Conservation (phyloP, 1,140 invertebrate species). For the Bombus haemorrhoidalis region DNA sequence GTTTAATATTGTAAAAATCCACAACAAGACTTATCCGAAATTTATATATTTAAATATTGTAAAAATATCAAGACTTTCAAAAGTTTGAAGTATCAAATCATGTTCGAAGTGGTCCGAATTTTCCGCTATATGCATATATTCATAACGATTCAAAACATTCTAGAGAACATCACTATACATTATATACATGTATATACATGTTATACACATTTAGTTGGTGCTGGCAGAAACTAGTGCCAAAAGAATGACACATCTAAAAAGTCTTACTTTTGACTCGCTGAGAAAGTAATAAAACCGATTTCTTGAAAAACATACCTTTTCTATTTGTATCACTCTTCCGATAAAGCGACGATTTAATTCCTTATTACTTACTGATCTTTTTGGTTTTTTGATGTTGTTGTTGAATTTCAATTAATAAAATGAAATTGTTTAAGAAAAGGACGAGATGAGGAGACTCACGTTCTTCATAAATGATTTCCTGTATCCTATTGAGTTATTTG, state of each 20-base stretch:
- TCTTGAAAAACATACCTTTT: not conserved
- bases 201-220: not conserved
- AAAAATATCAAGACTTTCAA: no score
- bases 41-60: no score
- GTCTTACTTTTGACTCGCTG: not conserved
- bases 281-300: not conserved
- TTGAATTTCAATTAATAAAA: not conserved
- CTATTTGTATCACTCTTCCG: not conserved
- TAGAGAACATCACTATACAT: not conserved
- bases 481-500: not conserved
- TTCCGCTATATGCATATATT: not conserved
- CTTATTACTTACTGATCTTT: not conserved
- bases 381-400: not conserved
- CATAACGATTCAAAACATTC: not conserved
- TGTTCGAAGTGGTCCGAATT: no score
- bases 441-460: not conserved
- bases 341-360: not conserved
- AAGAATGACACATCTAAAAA: not conserved
- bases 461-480: not conserved
- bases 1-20: no score
- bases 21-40: no score
- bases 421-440: not conserved
- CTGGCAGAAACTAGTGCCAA: not conserved
- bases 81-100: no score
- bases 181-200: not conserved